A percentile compares a stretch with the other conserved stretches of the same genome.
Conservation (phyloP, 2,113 vertebrate species). For the Gambusia holbrooki region DNA sequence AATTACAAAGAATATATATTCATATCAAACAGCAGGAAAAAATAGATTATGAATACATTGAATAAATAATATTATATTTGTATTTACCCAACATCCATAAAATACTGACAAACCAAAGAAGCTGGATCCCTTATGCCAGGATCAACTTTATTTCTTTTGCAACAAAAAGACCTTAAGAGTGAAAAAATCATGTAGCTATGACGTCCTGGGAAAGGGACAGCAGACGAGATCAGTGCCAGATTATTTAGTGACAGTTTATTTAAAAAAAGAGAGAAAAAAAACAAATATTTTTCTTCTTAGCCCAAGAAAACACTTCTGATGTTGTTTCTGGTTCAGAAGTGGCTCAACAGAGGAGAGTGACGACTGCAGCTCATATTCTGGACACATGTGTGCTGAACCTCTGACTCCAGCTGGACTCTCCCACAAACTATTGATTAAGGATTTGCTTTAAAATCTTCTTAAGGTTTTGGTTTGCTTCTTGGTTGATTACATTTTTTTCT, state of each 20-base stretch:
- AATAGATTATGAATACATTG: background rate
- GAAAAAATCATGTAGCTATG: background rate
- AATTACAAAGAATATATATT: background rate
- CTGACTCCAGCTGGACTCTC: no score
- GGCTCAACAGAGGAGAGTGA: no score
- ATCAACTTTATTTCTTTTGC: background rate
- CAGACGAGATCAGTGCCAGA: background rate
- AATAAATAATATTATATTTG: background rate
- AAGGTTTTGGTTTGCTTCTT: no score
- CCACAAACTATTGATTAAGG: no score
- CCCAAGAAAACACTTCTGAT: no score
- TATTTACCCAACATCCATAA: background rate
- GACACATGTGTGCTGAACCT: no score
- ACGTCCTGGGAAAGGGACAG: background rate
- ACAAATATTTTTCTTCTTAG: no score
- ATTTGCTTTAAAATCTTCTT: no score
- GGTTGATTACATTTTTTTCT: no score
- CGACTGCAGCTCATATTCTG: no score
- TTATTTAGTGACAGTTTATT: background rate
- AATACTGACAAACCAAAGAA: background rate
- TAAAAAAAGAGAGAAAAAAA: no score
- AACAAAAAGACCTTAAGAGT: background rate
- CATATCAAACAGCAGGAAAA: background rate
- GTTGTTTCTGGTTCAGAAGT: no score
- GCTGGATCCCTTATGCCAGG: background rate